phyloP scores from a whole-genome alignment of 2,113 vertebrate species.

The Centropus bengalensis region DNA sequence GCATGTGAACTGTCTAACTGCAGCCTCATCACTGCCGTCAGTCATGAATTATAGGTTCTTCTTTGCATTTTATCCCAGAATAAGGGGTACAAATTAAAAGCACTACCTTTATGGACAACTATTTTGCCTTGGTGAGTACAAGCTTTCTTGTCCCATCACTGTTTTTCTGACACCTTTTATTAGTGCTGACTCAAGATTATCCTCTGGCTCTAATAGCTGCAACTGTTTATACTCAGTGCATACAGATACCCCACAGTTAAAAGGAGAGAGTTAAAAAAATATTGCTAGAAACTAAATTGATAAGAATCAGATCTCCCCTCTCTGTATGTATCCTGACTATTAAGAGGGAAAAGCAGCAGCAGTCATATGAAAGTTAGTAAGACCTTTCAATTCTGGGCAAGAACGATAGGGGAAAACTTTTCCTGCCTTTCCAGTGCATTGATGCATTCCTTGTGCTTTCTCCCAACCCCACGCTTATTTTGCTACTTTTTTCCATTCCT shows the following conservation, averaged over 20 bases:
- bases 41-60: background rate
- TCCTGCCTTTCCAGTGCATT: background rate
- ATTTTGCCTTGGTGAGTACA: background rate
- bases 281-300: background rate
- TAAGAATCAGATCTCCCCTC: background rate
- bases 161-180: background rate
- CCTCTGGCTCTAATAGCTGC: background rate
- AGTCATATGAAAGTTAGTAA: background rate
- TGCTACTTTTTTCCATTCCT: background rate
- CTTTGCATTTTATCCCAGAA: background rate
- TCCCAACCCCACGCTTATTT: background rate
- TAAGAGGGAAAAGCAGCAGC: background rate
- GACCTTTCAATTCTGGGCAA: background rate
- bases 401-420: background rate
- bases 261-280: background rate
- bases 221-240: background rate
- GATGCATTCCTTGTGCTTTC: accelerated
- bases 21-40: background rate
- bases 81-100: background rate
- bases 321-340: background rate
- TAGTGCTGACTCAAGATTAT: background rate
- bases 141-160: background rate
- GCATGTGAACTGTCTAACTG: background rate
- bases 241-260: background rate
- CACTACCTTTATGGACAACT: background rate